Conservation (phyloP, 2,797 vertebrate species). For the Scolopax bukidnonensis region DNA sequence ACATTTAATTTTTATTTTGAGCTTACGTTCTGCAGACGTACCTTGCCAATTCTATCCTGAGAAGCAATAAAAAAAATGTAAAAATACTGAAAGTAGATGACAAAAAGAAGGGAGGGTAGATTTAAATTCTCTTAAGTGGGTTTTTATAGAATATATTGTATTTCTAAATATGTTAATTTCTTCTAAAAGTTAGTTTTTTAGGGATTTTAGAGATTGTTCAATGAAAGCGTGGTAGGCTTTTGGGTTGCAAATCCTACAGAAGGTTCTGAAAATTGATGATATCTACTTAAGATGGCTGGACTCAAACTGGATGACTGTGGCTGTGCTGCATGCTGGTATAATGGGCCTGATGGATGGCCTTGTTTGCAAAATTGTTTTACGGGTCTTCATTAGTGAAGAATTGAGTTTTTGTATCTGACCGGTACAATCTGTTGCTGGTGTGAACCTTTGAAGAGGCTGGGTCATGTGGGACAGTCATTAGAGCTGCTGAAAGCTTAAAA, state of each 20-base stretch:
- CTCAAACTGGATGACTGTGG: neutral
- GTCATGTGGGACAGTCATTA: rapidly evolving
- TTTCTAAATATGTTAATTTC: neutral
- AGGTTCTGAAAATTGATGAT: neutral
- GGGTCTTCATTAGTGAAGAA: neutral
- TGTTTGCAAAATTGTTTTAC: neutral
- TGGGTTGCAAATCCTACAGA: neutral
- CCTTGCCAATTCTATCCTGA: neutral
- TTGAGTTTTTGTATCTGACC: neutral
- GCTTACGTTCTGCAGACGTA: too few relatives aligned
- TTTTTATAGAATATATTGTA: neutral
- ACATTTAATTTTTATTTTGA: neutral
- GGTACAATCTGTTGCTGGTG: neutral
- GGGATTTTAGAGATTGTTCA: neutral
- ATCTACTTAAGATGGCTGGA: neutral
- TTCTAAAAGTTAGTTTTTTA: neutral
- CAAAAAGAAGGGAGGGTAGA: neutral
- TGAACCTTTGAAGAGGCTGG: neutral
- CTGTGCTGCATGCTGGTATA: neutral
- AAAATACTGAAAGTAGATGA: neutral
- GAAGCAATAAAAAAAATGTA: neutral
- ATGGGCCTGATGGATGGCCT: neutral
- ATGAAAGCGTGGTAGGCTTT: neutral
- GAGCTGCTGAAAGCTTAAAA: neutral
- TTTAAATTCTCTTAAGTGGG: neutral